phyloP scores from a whole-genome alignment of 1,140 invertebrate genomes.

The Cyrtorhinus lividipennis region DNA sequence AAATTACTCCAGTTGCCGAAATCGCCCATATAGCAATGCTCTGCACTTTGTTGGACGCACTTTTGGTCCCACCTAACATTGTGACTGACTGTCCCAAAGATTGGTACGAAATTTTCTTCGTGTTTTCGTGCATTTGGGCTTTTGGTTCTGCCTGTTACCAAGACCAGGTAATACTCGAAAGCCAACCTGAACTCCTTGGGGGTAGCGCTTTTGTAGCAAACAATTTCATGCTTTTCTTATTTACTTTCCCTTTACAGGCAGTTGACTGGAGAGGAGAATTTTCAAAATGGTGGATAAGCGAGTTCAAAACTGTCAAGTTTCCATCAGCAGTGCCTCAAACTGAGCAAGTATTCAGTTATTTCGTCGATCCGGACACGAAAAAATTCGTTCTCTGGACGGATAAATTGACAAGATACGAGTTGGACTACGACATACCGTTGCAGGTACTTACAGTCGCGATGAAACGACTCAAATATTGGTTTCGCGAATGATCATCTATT shows the following conservation, averaged over 20 bases:
- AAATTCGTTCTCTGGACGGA: constrained; percentile 78
- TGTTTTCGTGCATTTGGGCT: constrained; percentile 81
- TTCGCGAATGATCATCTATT: too few relatives aligned
- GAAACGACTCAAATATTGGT: neutral
- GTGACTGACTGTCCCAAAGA: constrained; percentile 80
- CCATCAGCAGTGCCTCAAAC: constrained; percentile 68
- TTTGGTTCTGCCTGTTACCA: constrained; percentile 83
- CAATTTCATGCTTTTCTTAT: too few relatives aligned
- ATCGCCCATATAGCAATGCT: constrained; percentile 82
- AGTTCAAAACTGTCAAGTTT: constrained; percentile 84
- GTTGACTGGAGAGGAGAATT: constrained; percentile 85
- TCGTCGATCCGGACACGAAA: constrained; percentile 69
- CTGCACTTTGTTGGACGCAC: constrained; percentile 74
- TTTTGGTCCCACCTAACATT: constrained; percentile 63
- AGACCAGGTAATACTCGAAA: constrained; percentile 50
- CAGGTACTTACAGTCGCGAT: constrained; percentile 40
- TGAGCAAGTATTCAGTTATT: constrained; percentile 81
- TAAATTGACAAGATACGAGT: constrained; percentile 53
- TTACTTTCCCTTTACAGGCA: constrained; percentile 31
- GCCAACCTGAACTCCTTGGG: neutral
- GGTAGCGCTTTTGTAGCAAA: too few relatives aligned
- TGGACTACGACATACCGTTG: constrained; percentile 73
- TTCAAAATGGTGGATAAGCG: constrained; percentile 79
- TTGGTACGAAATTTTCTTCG: constrained; percentile 84
- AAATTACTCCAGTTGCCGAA: constrained; percentile 80